Conservation (phyloP, 2,113 vertebrate species). For the Anser brachyrhynchus region DNA sequence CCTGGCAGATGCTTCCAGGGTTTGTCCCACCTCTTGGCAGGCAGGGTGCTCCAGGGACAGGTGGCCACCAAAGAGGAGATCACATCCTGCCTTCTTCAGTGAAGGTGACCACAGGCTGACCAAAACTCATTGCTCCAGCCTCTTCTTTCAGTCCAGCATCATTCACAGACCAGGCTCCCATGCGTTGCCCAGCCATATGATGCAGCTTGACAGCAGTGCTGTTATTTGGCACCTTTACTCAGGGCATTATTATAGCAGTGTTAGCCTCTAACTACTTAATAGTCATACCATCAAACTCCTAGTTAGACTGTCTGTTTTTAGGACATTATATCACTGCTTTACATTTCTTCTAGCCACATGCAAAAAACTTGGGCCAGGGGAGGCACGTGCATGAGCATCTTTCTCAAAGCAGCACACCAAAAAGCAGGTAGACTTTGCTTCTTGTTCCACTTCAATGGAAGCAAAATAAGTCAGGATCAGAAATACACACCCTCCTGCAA, state of each 20-base stretch:
- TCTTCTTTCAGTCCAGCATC: neutral
- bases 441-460: accelerated
- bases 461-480: neutral
- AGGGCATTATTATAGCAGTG: neutral
- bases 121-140: neutral
- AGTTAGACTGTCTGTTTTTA: neutral
- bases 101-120: neutral
- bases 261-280: neutral
- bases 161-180: neutral
- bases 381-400: neutral
- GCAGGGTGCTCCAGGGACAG: neutral
- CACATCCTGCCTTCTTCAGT: neutral
- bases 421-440: neutral
- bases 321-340: neutral
- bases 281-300: neutral
- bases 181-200: accelerated
- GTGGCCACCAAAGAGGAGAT: neutral
- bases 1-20: neutral
- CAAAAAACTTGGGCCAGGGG: neutral
- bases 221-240: neutral
- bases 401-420: neutral
- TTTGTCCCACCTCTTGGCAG: neutral
- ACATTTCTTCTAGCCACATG: neutral
- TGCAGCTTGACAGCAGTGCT: neutral
- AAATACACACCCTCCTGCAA: neutral